A percentile compares a stretch with the other conserved stretches of the same genome.
phyloP scores from a whole-genome alignment of 2,888 invertebrate species.

The Temnothorax rugatulus region DNA sequence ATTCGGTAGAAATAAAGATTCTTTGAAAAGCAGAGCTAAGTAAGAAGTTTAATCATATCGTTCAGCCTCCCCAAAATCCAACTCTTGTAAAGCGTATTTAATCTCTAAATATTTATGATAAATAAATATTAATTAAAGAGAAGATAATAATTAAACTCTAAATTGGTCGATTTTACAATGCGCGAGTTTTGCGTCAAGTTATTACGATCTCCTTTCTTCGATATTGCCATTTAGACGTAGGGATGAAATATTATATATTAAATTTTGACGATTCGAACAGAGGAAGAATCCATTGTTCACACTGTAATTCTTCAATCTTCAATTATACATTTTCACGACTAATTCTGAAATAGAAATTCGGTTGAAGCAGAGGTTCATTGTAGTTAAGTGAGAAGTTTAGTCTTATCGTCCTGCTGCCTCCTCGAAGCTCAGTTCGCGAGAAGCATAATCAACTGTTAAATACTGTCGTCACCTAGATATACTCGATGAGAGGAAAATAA shows the following conservation, averaged over 20 bases:
- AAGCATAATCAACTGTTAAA: constrained; percentile 10
- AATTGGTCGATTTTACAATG: background rate
- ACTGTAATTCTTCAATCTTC: constrained; percentile 4
- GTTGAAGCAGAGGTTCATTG: background rate
- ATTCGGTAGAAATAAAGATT: background rate
- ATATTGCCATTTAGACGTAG: background rate
- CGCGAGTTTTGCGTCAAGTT: background rate
- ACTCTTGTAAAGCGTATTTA: background rate
- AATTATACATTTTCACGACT: background rate
- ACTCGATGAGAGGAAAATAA: background rate
- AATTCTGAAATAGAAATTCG: background rate
- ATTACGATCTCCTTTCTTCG: background rate
- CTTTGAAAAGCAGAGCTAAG: background rate
- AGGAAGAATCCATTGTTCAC: background rate
- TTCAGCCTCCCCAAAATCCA: background rate
- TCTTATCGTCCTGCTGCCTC: constrained; percentile 17
- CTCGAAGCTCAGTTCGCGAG: background rate
- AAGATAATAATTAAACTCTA: too few species aligned
- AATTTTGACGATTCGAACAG: background rate
- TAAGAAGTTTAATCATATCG: background rate
- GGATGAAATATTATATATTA: background rate
- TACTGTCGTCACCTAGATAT: background rate
- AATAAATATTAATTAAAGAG: too few species aligned
- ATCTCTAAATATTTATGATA: background rate
- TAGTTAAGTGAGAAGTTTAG: constrained; percentile 11